Evolutionary conservation across 2,113 vertebrate genomes (phyloP).

Genomic region (Carassius carassius): DNA sequence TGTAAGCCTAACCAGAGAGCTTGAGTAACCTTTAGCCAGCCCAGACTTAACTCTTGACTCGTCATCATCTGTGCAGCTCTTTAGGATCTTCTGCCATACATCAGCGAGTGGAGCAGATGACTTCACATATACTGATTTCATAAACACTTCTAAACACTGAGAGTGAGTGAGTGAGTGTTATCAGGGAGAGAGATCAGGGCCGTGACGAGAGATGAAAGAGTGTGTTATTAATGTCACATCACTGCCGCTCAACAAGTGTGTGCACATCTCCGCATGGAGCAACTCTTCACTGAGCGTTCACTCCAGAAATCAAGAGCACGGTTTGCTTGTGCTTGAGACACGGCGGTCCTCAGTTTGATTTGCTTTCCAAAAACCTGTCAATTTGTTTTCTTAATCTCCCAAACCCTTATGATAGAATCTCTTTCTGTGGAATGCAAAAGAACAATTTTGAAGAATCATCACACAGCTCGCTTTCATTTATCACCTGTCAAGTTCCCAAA

Average conservation of each 20-base stretch:
- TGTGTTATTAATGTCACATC: not conserved
- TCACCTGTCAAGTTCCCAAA: no score
- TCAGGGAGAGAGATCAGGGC: not conserved
- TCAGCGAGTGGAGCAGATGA: not conserved
- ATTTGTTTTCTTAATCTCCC: not conserved
- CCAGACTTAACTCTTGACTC: not conserved
- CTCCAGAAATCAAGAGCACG: not conserved
- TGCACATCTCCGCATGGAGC: slow-evolving; percentile 5
- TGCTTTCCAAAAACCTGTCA: not conserved
- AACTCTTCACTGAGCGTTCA: not conserved
- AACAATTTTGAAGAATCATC: not conserved
- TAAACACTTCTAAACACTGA: slow-evolving; percentile 6
- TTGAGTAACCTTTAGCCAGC: not conserved
- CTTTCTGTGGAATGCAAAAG: not conserved
- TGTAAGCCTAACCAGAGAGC: not conserved
- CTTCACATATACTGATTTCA: not conserved
- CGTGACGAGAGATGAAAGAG: not conserved
- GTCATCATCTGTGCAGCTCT: not conserved
- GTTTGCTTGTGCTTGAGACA: not conserved
- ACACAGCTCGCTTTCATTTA: not conserved
- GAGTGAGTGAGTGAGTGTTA: not conserved
- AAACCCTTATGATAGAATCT: not conserved
- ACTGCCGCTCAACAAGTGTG: slow-evolving; percentile 4
- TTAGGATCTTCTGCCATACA: not conserved
- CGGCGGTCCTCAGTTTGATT: not conserved